phyloP scores from a whole-genome alignment of 2,888 invertebrate genomes.

The Chloroclystis v-ata region DNA sequence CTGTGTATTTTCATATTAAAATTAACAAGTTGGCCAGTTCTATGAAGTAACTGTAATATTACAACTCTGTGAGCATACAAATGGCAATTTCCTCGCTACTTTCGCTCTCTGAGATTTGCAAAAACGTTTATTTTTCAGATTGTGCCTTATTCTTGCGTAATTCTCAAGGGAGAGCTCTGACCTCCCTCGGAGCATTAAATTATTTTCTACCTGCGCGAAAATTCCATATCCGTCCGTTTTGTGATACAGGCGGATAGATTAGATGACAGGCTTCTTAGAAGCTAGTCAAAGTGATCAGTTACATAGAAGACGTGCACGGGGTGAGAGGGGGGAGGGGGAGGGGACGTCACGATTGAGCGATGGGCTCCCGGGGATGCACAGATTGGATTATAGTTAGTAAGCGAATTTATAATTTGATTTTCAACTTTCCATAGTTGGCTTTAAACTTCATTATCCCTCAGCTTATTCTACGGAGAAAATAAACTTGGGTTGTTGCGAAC shows the following conservation, averaged over 20 bases:
- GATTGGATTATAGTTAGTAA: conserved; percentile 9
- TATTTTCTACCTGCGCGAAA: neutral
- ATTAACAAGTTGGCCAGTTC: no score
- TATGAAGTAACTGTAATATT: no score
- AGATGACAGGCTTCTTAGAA: conserved; percentile 11
- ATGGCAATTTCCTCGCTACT: neutral
- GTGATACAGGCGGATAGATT: neutral
- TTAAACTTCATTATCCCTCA: neutral
- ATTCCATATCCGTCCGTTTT: neutral
- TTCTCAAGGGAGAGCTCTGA: neutral
- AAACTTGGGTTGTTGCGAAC: no score
- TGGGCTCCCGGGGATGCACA: conserved; percentile 18
- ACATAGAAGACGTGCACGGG: conserved; percentile 10
- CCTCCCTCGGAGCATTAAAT: neutral
- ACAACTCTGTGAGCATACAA: neutral
- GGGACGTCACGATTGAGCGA: conserved; percentile 23
- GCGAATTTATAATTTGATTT: conserved; percentile 13
- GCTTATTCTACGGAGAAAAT: neutral
- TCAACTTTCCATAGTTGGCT: neutral
- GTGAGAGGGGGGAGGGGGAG: conserved; percentile 3
- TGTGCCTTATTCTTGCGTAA: neutral
- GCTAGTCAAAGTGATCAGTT: conserved; percentile 26
- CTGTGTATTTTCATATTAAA: no score
- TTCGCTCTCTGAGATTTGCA: neutral
- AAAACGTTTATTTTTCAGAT: neutral